Conservation (phyloP, 2,113 vertebrate genomes). For the Machaerirhynchus nigripectus region DNA sequence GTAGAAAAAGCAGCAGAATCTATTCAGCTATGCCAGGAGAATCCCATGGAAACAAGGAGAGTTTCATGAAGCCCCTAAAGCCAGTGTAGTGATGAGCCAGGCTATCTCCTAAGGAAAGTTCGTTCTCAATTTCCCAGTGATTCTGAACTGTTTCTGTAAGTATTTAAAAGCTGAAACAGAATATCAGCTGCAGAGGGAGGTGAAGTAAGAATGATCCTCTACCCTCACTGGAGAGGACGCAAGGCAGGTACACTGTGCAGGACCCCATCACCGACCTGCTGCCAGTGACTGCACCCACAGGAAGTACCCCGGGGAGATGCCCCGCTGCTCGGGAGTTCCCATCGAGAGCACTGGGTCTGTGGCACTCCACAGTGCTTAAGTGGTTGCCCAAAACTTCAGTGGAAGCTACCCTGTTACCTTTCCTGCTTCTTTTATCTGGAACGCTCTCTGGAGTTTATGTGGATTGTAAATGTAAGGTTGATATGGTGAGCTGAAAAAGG, state of each 20-base stretch:
- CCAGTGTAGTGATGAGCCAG: neutral
- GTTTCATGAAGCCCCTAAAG: neutral
- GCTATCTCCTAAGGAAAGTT: neutral
- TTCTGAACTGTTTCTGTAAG: neutral
- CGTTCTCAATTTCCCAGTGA: neutral
- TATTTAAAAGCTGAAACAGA: neutral
- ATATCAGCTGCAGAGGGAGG: neutral
- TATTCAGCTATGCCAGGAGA: neutral
- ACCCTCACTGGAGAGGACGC: neutral
- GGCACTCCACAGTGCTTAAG: neutral
- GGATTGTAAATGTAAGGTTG: neutral
- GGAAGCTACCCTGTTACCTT: neutral
- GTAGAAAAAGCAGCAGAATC: neutral
- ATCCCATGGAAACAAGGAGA: conserved; percentile 8
- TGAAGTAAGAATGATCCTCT: neutral
- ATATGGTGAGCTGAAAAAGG: neutral
- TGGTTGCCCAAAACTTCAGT: neutral
- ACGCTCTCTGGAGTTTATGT: neutral
- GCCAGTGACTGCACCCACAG: rapidly evolving
- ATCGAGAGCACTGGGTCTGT: neutral
- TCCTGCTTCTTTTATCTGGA: neutral
- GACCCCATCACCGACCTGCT: neutral
- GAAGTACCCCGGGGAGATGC: no score
- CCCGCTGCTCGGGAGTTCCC: neutral
- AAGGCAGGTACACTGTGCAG: neutral